Base-by-base conservation (phyloP, 2,113 vertebrate genomes). In the Azemiops feae region DNA sequence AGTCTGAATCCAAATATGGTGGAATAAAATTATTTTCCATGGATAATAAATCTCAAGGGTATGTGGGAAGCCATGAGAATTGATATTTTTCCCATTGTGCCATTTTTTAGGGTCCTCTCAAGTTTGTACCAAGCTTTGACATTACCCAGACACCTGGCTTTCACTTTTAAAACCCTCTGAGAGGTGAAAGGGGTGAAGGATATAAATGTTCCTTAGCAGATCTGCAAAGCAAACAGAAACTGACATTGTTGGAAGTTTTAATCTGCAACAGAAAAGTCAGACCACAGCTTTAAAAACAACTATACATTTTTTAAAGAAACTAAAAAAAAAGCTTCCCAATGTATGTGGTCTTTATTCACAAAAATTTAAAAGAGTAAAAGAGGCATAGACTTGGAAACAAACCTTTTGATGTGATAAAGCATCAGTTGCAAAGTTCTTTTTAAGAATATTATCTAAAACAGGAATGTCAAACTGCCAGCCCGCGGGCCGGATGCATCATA, bases 191-290 rank as follows among this genome's bases (percentile, higher is more conserved):
- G 88, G 52, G 52, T 39, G 43, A 60, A 88, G 6, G 20, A 0
- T 53, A 92, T 53, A 87, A n/a, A 91, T 50, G 90, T 93, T 6
- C 88, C 91, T 3, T 87, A 57, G 60, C 91, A 74, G 89, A 89
- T 47, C 10, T 86, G 53, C 81, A 92, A 53, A 47, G 81, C 93
- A 94, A 95, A 94, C 91, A 50, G 39, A 52, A 95, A 25, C 55
- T 94, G 90, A 93, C 93, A 92, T 45, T 94, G n/a, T 85, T 90
- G 90, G 87, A 87, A 74, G 52, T 87, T 96, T 96, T 94, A 92
- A 91, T 96, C 89, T 0, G 0, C 69, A 91, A 30, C 43, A 60
- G 30, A 88, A 1, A 91, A 90, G 93, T 10, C 20, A 53, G 92
- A 88, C 74, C 54, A 25, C 91, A 1, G 43, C n/a, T 22, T 95